phyloP scores from a whole-genome alignment of 2,113 vertebrate species.

The Arvicanthis niloticus region DNA sequence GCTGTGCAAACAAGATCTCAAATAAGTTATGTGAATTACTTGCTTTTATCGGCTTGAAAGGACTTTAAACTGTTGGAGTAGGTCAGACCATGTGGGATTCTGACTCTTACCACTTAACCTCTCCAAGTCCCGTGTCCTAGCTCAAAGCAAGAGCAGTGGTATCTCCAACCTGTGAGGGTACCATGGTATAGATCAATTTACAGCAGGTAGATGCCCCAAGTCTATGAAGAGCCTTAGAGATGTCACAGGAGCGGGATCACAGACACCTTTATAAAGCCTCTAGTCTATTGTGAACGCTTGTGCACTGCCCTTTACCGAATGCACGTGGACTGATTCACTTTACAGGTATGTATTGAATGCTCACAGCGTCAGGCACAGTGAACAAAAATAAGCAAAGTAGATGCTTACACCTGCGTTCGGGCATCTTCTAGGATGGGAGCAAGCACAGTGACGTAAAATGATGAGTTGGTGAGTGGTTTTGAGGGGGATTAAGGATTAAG shows the following conservation, averaged over 20 bases:
- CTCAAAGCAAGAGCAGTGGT: background rate
- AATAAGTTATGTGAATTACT: background rate
- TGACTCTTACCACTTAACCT: background rate
- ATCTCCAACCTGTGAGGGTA: background rate
- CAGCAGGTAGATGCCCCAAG: background rate
- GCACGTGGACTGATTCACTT: background rate
- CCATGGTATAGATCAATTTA: background rate
- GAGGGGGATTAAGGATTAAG: background rate
- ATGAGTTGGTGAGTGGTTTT: background rate
- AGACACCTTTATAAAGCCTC: background rate
- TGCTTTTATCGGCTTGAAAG: background rate
- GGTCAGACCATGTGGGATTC: background rate
- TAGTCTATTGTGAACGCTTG: background rate
- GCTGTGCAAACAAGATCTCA: background rate
- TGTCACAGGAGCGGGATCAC: background rate
- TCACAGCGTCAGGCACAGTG: background rate
- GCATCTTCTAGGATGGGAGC: background rate
- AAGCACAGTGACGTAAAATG: background rate
- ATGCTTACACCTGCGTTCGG: background rate
- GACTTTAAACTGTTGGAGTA: background rate
- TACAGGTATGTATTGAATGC: background rate
- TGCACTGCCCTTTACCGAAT: background rate
- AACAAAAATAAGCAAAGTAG: background rate
- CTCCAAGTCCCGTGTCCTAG: background rate
- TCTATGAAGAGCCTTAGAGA: background rate